Conservation (phyloP, 2,888 invertebrate species). For the Antheraea assamensis region DNA sequence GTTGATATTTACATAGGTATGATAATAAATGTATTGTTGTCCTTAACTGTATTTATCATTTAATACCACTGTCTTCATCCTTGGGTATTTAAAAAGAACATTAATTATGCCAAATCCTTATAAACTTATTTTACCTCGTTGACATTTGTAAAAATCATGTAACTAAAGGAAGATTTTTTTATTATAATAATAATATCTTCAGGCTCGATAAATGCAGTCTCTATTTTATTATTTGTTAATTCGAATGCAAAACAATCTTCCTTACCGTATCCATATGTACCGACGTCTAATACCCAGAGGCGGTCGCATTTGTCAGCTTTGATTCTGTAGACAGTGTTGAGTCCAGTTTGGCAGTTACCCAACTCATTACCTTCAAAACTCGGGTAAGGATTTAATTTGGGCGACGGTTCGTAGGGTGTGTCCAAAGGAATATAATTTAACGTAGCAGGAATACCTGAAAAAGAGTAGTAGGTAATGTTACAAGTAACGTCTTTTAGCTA, state of each 20-base stretch:
- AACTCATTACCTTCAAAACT: constrained; percentile 88
- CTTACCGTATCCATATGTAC: constrained; percentile 89
- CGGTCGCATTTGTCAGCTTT: constrained; percentile 90
- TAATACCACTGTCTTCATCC: not conserved
- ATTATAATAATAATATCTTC: not conserved
- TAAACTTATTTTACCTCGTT: not conserved
- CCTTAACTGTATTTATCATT: not conserved
- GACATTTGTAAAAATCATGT: not conserved
- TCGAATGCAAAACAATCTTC: not conserved
- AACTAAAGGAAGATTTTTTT: not conserved
- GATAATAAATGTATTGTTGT: not conserved
- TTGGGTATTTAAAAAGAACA: not conserved
- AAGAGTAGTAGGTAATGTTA: constrained; percentile 26
- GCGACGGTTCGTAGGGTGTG: constrained; percentile 85
- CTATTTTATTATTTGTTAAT: not conserved
- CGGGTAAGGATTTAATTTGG: constrained; percentile 90
- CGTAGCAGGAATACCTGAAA: constrained; percentile 89
- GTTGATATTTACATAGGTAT: not conserved
- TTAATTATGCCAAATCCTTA: not conserved
- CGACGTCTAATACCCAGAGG: constrained; percentile 92
- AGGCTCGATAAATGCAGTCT: not conserved
- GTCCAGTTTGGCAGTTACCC: constrained; percentile 88
- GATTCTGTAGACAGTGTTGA: constrained; percentile 90
- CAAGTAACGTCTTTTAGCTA: not conserved
- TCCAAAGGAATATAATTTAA: constrained; percentile 90